These are phyloP conservation scores for Carterocephalus palaemon DNA, from an alignment of 2,888 invertebrate species.

Conservation along the genomic window DNA sequence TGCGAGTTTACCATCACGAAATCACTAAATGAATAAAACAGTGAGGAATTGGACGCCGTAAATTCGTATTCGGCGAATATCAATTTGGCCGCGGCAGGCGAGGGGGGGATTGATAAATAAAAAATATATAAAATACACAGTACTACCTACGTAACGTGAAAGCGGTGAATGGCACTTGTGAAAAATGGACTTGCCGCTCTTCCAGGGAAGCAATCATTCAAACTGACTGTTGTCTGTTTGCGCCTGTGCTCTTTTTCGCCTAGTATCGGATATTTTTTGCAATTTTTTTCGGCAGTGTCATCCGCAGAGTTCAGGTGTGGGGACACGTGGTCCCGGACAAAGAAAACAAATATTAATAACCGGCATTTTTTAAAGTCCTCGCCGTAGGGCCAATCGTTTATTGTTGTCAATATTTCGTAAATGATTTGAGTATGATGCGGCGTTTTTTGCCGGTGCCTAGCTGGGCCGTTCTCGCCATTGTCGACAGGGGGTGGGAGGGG, in stretches of 20 bases:
- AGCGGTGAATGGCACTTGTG: slow-evolving; percentile 79
- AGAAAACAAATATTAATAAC: slow-evolving; percentile 78
- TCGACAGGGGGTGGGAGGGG: slow-evolving; percentile 56
- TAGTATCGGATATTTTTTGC: slow-evolving; percentile 60
- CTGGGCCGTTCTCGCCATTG: slow-evolving; percentile 54
- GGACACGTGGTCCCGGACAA: slow-evolving; percentile 75
- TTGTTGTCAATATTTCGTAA: slow-evolving; percentile 79
- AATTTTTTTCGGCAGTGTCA: slow-evolving; percentile 71
- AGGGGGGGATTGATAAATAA: slow-evolving; percentile 63
- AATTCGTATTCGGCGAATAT: slow-evolving; percentile 74
- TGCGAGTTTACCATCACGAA: slow-evolving; percentile 73
- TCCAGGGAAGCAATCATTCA: slow-evolving; percentile 79
- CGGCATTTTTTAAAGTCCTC: slow-evolving; percentile 75
- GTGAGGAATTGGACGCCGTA: slow-evolving; percentile 67
- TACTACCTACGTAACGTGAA: slow-evolving; percentile 62
- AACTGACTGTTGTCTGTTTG: slow-evolving; percentile 77
- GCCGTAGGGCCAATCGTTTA: slow-evolving; percentile 56
- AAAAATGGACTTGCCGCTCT: slow-evolving; percentile 79
- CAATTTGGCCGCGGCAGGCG: slow-evolving; percentile 65
- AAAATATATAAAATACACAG: slow-evolving; percentile 68
- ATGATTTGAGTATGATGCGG: slow-evolving; percentile 75
- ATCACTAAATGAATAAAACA: slow-evolving; percentile 79
- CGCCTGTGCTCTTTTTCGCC: slow-evolving; percentile 75
- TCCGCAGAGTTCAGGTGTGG: slow-evolving; percentile 75
- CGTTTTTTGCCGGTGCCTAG: slow-evolving; percentile 63